phyloP scores from a whole-genome alignment of 2,888 invertebrate genomes.

The Tinea trinotella region DNA sequence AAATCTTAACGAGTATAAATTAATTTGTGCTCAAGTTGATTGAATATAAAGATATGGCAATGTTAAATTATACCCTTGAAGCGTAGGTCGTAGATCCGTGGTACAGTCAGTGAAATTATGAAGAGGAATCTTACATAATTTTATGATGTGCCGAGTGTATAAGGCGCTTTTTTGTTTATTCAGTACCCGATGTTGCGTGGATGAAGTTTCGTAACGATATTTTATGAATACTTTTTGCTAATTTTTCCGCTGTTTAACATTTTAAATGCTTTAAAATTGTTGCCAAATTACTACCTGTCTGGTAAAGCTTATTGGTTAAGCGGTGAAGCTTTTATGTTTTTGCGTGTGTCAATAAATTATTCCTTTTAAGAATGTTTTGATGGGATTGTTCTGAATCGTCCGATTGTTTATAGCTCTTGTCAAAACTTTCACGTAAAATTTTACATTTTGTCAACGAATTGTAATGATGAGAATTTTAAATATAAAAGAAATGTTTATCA shows the following conservation, averaged over 20 bases:
- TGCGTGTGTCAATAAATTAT: background rate
- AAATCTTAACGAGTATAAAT: constrained; percentile 1
- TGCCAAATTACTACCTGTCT: background rate
- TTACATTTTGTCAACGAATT: background rate
- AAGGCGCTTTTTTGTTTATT: constrained; percentile 17
- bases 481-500: too few species aligned
- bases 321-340: background rate
- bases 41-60: background rate
- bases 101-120: constrained; percentile 14
- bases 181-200: constrained; percentile 13
- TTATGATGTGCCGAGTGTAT: constrained; percentile 12
- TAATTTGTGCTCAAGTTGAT: constrained; percentile 10
- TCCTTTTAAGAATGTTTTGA: background rate
- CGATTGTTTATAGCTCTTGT: background rate
- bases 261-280: background rate
- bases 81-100: constrained; percentile 13
- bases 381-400: background rate
- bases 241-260: constrained; percentile 9
- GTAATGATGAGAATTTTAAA: background rate
- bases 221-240: constrained; percentile 11
- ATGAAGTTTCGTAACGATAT: constrained; percentile 11
- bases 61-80: constrained; percentile 17
- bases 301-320: background rate
- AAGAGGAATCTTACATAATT: constrained; percentile 5
- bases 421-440: background rate